These are phyloP conservation scores for Adelphocoris suturalis DNA, from an alignment of 2,888 invertebrate species.

Conservation along the genomic window DNA sequence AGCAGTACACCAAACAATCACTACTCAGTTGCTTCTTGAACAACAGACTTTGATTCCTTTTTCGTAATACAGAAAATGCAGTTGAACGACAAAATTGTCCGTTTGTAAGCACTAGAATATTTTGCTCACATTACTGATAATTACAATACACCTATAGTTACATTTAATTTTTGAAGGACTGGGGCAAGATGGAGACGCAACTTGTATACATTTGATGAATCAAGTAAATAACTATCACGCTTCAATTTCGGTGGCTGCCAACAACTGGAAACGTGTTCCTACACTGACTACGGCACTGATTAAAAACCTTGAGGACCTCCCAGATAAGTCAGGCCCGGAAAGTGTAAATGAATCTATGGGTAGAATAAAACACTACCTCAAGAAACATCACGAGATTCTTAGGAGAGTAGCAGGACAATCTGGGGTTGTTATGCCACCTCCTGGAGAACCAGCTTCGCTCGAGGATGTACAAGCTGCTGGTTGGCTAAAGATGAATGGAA, in stretches of 20 bases:
- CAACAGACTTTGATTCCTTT: too few species aligned
- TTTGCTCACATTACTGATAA: too few species aligned
- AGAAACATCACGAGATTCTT: background rate
- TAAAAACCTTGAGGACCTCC: background rate
- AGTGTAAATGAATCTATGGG: background rate
- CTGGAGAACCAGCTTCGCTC: background rate
- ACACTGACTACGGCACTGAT: background rate
- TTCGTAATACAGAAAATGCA: too few species aligned
- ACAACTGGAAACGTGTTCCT: background rate
- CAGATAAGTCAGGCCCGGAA: background rate
- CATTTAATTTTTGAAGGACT: background rate
- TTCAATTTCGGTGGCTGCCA: background rate
- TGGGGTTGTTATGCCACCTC: background rate
- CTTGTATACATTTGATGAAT: background rate
- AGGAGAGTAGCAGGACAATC: background rate
- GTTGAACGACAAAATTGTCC: too few species aligned
- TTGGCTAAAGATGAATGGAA: background rate
- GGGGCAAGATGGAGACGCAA: background rate
- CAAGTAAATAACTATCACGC: background rate
- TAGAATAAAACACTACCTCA: background rate
- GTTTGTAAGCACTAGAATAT: too few species aligned
- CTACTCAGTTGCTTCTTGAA: too few species aligned
- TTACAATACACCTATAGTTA: too few species aligned
- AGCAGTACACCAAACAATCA: too few species aligned
- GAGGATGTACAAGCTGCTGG: background rate